Evolutionary conservation across 2,797 vertebrate genomes (phyloP).

Genomic region (Phrynocephalus guinanensis): DNA sequence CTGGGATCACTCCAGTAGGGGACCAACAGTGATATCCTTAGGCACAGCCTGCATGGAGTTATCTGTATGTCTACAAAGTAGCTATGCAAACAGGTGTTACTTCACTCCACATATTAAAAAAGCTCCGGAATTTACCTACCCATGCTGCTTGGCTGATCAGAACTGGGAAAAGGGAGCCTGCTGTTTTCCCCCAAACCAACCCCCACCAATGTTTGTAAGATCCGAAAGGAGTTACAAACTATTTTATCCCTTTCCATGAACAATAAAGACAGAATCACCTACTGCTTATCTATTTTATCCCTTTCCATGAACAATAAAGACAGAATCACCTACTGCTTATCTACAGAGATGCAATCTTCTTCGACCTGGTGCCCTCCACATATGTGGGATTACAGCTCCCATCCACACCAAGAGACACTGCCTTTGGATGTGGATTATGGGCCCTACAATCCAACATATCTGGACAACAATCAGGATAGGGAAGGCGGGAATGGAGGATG

Average conservation of each 20-base stretch:
- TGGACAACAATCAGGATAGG: neutral
- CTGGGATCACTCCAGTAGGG: too few species aligned
- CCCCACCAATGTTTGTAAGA: neutral
- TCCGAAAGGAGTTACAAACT: neutral
- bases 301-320: too few species aligned
- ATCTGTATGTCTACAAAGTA: neutral
- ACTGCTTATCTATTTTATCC: neutral
- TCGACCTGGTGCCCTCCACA: neutral
- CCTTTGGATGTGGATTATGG: neutral
- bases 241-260: neutral
- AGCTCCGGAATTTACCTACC: neutral
- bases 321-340: neutral
- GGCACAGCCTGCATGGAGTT: neutral
- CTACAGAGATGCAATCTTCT: neutral
- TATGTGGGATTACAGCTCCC: neutral
- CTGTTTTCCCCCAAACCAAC: neutral
- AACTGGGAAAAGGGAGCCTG: neutral
- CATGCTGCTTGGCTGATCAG: neutral
- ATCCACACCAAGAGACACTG: neutral
- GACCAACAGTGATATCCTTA: neutral
- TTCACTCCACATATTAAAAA: neutral
- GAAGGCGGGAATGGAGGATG: neutral
- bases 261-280: neutral
- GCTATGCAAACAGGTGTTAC: too few species aligned
- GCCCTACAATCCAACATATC: neutral